A percentile compares a stretch with the other conserved stretches of the same genome.
Conservation (phyloP, 2,113 vertebrate species). For the Istiophorus platypterus region DNA sequence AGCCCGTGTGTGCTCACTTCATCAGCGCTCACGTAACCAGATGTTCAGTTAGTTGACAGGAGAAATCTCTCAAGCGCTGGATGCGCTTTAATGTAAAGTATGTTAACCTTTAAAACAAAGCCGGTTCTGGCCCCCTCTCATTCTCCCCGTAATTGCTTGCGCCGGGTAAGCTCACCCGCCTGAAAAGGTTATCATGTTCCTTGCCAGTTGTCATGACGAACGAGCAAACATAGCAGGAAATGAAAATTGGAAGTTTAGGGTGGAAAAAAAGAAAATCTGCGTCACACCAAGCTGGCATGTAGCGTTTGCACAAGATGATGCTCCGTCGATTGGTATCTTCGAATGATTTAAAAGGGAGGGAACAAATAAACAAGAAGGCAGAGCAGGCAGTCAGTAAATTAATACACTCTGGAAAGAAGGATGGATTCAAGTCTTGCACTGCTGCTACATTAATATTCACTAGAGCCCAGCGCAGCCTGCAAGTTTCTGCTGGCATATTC, state of each 20-base stretch:
- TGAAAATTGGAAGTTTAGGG: conserved; percentile 69
- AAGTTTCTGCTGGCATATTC: conserved; percentile 51
- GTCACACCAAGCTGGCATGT: conserved; percentile 1
- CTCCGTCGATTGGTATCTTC: not conserved
- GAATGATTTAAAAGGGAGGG: conserved; percentile 33
- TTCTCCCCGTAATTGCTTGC: conserved; percentile 79
- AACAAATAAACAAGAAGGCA: conserved; percentile 19
- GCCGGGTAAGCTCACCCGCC: conserved; percentile 76
- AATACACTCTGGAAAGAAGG: conserved; percentile 14
- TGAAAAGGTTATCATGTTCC: conserved; percentile 81
- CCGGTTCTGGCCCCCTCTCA: conserved; percentile 76
- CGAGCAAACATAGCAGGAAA: conserved; percentile 69
- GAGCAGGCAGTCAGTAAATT: conserved; percentile 28
- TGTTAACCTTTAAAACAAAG: conserved; percentile 86
- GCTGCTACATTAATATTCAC: conserved; percentile 60
- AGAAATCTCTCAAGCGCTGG: conserved; percentile 74
- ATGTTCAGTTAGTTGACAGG: conserved; percentile 77
- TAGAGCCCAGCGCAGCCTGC: conserved; percentile 37
- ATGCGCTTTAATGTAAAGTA: conserved; percentile 78
- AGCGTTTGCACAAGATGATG: conserved; percentile 20
- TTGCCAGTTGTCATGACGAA: conserved; percentile 78
- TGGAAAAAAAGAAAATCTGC: no score
- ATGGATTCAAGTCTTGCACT: conserved; percentile 30
- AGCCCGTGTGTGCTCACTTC: conserved; percentile 45
- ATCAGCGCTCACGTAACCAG: conserved; percentile 68